These are phyloP conservation scores for Pterois miles DNA, from an alignment of 2,797 vertebrate genomes.

Conservation along the genomic window DNA sequence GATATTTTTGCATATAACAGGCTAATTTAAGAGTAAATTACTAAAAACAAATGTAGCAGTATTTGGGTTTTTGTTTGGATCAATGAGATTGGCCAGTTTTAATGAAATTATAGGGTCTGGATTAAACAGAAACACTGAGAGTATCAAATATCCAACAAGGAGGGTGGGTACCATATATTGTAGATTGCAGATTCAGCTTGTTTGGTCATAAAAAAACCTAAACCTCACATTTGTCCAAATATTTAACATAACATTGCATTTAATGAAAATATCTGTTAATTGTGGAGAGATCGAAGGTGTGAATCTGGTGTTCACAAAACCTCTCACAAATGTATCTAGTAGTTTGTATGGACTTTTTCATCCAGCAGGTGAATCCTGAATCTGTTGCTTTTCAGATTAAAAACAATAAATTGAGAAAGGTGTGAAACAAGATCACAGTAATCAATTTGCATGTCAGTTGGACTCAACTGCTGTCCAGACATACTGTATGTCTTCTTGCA, in stretches of 20 bases:
- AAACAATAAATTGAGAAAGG: neutral
- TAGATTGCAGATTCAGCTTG: neutral
- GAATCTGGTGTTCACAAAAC: neutral
- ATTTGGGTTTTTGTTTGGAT: neutral
- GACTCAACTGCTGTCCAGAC: neutral
- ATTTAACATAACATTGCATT: neutral
- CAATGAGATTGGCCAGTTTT: neutral
- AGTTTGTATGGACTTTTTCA: neutral
- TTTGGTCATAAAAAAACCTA: neutral
- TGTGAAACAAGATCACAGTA: slow-evolving; percentile 5
- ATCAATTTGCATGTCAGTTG: slow-evolving; percentile 8
- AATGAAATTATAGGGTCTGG: neutral
- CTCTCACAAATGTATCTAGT: neutral
- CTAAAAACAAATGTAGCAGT: neutral
- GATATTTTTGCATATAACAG: neutral
- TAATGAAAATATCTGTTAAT: neutral
- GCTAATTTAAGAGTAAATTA: neutral
- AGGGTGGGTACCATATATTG: neutral
- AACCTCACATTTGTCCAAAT: neutral
- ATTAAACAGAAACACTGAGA: neutral
- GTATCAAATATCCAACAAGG: neutral
- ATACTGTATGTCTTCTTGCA: neutral
- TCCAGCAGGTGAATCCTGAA: neutral
- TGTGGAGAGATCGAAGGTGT: neutral
- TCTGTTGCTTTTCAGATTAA: neutral